Percentiles rank a stretch among this genome's conserved stretches.
Conservation (phyloP, 2,113 vertebrate species). For the Stomatorhinus ivindoensis region DNA sequence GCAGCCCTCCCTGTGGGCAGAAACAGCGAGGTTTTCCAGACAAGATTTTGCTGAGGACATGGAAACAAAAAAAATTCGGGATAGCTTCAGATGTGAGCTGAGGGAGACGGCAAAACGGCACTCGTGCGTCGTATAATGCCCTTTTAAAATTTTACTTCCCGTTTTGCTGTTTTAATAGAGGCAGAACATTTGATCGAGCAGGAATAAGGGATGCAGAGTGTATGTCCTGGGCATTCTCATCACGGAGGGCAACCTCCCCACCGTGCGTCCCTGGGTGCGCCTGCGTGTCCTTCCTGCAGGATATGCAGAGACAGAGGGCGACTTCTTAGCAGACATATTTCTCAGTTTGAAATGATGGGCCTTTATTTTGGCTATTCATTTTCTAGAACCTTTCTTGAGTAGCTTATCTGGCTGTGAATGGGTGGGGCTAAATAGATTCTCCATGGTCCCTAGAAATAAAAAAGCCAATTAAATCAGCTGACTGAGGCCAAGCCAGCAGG, state of each 20-base stretch:
- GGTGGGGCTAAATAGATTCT: slow-evolving; percentile 56
- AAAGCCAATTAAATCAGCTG: slow-evolving; percentile 53
- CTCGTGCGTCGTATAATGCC: neutral
- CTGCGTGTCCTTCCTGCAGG: neutral
- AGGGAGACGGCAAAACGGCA: neutral
- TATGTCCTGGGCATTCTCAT: neutral
- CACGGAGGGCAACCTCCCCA: neutral
- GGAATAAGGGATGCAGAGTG: neutral
- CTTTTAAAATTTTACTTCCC: neutral
- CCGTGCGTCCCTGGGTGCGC: neutral
- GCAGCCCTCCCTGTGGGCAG: neutral
- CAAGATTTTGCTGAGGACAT: neutral
- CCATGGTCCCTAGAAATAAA: slow-evolving; percentile 37
- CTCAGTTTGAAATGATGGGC: neutral
- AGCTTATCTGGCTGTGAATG: slow-evolving; percentile 32
- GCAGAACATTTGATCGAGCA: neutral
- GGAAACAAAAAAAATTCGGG: neutral
- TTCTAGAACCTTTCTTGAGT: slow-evolving; percentile 6
- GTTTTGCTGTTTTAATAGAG: neutral
- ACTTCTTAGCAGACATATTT: neutral
- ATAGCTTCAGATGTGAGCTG: neutral
- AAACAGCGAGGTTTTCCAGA: neutral
- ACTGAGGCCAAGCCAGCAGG: slow-evolving; percentile 43
- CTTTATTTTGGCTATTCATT: neutral
- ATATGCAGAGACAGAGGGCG: neutral